Evolutionary conservation across 2,888 invertebrate genomes (phyloP), one percentile per base, ranked within the genome.

Genomic region (Pristionchus exspectatus): DNA sequence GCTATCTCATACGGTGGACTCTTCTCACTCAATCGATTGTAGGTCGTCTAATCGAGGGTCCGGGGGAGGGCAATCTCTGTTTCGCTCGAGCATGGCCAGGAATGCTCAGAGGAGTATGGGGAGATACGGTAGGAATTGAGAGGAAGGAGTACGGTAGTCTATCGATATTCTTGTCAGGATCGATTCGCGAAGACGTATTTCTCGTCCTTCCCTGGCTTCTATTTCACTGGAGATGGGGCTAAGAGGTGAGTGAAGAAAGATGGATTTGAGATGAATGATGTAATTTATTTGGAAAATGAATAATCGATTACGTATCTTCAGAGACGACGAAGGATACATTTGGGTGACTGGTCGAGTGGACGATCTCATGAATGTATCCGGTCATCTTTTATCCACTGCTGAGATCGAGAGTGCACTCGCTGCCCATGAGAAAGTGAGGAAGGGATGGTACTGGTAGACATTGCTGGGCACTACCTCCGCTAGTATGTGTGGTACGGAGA

Each of bases 341-440:
- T 95, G 94, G 94, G 92, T 94, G 74, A 95, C 94, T 93, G 95
- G 92, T 44, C 92, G 95, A 84, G 97, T 98, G 69, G 99, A 99
- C 95, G 99, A 99, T 95, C 98, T 99, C 98, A 96, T 99, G 92
- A 99, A 99, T 95, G 98, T 99, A 16, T 98, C 98, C 3, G 99
- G 99, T 0, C 99, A 99, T 96, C 96, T 99, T 89, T 97, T 99
- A 97, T 98, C 98, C 91, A 99, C 99, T 0, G 97, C 99, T 0
- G 98, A 99, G 96, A 96, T 96, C 44, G 96, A 96, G 93, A 96
- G 96, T 0, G 96, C 96, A 16, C 94, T 96, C 77, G 95, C 95
- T 24, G 95, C 95, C 63, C 96, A 96, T 92, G 93, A 93, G 38
- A 94, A 94, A 89, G 90, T 91, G 9, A 44, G 63, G n/a, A 33